Evolutionary conservation across 2,888 invertebrate genomes (phyloP).

Genomic region (Microctonus hyperodae): DNA sequence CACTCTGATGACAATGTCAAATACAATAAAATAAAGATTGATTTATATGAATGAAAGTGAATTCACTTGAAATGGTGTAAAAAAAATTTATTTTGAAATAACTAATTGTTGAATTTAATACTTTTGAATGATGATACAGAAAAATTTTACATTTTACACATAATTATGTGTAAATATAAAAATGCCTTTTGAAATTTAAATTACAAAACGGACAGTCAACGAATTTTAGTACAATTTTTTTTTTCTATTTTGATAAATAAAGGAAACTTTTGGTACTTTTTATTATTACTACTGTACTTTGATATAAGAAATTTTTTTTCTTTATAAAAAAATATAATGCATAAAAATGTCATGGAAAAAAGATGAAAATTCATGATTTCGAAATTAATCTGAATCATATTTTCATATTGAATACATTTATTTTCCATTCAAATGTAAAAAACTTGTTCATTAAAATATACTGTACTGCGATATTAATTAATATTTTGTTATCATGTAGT

Average conservation of each 20-base stretch:
- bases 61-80: conserved; percentile 31
- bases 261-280: no score
- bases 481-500: background rate
- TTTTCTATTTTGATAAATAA: background rate
- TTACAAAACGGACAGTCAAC: background rate
- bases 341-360: background rate
- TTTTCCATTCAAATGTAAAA: conserved; percentile 56
- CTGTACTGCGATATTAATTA: background rate
- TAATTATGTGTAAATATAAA: background rate
- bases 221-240: background rate
- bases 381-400: conserved; percentile 45
- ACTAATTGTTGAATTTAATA: background rate
- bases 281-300: no score
- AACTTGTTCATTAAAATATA: conserved; percentile 19
- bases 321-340: background rate
- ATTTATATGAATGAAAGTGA: conserved; percentile 25
- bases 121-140: background rate
- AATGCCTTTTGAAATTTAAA: background rate
- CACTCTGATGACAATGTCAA: conserved; percentile 29
- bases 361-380: conserved; percentile 36
- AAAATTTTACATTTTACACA: conserved; percentile 10
- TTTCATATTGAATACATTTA: conserved; percentile 52
- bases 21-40: conserved; percentile 17
- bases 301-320: no score
- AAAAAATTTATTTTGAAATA: background rate